A percentile compares a stretch with the other conserved stretches of the same genome.
Evolutionary conservation across 1,140 invertebrate species (phyloP).

Genomic region (Littorina saxatilis): DNA sequence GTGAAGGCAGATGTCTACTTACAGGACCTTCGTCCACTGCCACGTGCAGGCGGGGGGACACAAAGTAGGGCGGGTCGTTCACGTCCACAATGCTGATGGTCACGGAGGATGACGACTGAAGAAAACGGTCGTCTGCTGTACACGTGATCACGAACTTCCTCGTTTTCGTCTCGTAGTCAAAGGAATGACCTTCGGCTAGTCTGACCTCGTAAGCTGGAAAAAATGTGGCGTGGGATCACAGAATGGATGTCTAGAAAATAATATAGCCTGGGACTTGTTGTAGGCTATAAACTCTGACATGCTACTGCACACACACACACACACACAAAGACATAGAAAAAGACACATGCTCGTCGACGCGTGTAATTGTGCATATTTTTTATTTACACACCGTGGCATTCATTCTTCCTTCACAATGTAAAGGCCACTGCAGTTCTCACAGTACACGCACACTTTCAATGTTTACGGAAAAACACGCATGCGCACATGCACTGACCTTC

Average conservation of each 20-base stretch:
- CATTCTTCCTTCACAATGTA: not conserved
- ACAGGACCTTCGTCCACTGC: slow-evolving; percentile 11
- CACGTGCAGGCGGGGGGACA: not conserved
- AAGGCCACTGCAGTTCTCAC: too few relatives aligned
- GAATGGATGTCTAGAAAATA: too few relatives aligned
- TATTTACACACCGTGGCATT: too few relatives aligned
- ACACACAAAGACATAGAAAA: not conserved
- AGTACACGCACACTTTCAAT: not conserved
- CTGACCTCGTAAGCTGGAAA: slow-evolving; percentile 1
- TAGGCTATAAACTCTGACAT: too few relatives aligned
- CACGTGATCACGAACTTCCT: slow-evolving; percentile 14
- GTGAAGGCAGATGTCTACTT: not conserved
- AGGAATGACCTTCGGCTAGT: slow-evolving; percentile 15
- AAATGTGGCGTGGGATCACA: too few relatives aligned
- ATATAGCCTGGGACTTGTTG: too few relatives aligned
- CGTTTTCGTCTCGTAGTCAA: slow-evolving; percentile 30
- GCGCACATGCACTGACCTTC: slow-evolving; percentile 2
- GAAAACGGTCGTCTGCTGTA: not conserved
- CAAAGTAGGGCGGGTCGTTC: slow-evolving; percentile 33
- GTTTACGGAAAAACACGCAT: not conserved
- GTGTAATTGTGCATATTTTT: not conserved
- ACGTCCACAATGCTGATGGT: slow-evolving; percentile 16
- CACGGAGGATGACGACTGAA: not conserved
- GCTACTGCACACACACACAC: not conserved
- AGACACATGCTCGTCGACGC: not conserved